Evolutionary conservation across 2,797 vertebrate genomes (phyloP), one percentile per base, ranked within the genome.

Genomic region (Tachyglossus aculeatus): DNA sequence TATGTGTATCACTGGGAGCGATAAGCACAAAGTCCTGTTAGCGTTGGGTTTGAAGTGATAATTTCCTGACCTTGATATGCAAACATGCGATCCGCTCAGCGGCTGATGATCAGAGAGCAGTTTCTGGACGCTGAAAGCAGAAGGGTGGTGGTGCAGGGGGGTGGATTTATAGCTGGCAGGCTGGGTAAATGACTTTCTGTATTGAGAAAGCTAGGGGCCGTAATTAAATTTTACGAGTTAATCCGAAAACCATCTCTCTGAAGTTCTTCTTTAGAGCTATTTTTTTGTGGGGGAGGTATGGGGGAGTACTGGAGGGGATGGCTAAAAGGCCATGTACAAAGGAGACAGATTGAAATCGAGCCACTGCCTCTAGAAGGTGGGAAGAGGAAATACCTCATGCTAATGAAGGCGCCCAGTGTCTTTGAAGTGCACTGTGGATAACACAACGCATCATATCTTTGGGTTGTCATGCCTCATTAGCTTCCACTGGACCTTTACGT

Each of bases 1-100:
- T 48, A 24, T 45, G 3, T 48, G 45, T 18, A 18, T 48, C 27
- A 31, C 18, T 27, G 9, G 27, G 45, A 48, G 9, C 29, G 44
- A 44, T 47, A 25, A 47, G 44, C 43, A 38, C 53, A 67, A 25
- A 63, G 56, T 36, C 53, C 32, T 37, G 53, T 68, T 68, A 43
- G 24, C 48, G 69, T 54, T 65, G 50, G 67, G 72, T 84, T 57
- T 5, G 61, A 67, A 70, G 34, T 18, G 67, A 65, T 80, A 66
- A 82, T 84, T 83, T 83, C 45, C 80, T 75, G 71, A 74, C 71
- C 80, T 83, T 84, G 70, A 82, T 81, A 72, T 76, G 76, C 80
- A 83, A 71, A 67, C 66, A 27, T 75, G 83, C 78, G 74, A 54
- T 77, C 77, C 77, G 68, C 70, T 79, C 44, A 33, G 69, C 6